These are phyloP conservation scores for Poecilia gillii DNA, from an alignment of 2,797 vertebrate species.

Conservation along the genomic window DNA sequence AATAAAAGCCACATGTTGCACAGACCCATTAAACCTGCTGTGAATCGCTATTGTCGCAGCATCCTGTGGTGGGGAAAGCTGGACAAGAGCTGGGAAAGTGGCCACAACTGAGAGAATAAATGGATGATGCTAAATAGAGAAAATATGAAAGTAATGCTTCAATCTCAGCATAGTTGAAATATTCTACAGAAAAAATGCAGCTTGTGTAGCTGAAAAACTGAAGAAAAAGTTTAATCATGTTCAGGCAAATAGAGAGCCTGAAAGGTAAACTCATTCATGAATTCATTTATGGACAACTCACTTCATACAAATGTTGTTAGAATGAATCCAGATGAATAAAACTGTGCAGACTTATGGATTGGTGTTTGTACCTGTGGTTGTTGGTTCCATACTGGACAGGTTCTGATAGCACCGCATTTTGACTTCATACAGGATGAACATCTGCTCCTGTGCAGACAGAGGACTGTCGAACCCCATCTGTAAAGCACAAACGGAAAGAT, in stretches of 20 bases:
- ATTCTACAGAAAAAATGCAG: too few species aligned
- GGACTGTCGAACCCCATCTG: conserved; percentile 83
- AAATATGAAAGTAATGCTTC: background rate
- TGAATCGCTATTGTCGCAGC: background rate
- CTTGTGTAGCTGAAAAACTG: too few species aligned
- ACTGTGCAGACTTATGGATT: background rate
- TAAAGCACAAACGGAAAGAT: conserved; percentile 43
- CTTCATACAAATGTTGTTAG: background rate
- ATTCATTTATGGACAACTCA: background rate
- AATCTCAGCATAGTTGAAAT: background rate
- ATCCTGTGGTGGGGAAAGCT: background rate
- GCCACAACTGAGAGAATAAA: conserved; percentile 1
- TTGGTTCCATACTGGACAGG: conserved; percentile 79
- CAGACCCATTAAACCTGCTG: background rate
- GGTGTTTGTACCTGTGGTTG: conserved; percentile 71
- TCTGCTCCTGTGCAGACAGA: conserved; percentile 88
- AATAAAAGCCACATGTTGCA: background rate
- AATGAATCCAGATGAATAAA: background rate
- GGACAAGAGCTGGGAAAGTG: background rate
- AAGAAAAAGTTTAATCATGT: background rate
- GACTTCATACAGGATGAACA: conserved; percentile 86
- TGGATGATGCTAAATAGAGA: conserved; percentile 3
- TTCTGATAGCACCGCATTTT: conserved; percentile 88
- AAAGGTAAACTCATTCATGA: background rate
- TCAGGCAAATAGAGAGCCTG: background rate